A percentile compares a stretch with the other conserved stretches of the same genome.
phyloP scores from a whole-genome alignment of 2,113 vertebrate genomes.

The Amazona vittata region DNA sequence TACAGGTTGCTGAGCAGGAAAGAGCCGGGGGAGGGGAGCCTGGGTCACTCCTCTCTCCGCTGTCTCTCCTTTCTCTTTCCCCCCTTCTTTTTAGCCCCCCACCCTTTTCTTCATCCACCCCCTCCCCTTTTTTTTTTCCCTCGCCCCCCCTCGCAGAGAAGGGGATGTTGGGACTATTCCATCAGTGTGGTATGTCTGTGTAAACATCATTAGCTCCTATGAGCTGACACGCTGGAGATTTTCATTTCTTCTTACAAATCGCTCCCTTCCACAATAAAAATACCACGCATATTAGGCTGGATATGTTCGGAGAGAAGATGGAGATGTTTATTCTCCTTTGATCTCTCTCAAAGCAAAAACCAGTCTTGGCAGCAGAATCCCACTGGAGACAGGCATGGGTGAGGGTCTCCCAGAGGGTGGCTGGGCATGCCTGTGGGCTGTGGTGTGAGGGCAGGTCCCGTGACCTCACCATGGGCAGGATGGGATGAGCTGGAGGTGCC shows the following conservation, averaged over 20 bases:
- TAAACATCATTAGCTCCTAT: constrained; percentile 84
- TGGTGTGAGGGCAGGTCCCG: neutral
- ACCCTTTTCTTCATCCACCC: too few species aligned
- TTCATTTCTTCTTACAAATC: constrained; percentile 79
- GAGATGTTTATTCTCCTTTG: constrained; percentile 69
- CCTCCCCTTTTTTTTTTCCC: neutral
- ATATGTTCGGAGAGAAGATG: neutral
- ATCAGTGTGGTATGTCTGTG: constrained; percentile 82
- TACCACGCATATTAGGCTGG: constrained; percentile 65
- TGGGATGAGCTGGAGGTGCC: neutral
- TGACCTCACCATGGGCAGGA: neutral
- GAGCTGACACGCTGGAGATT: constrained; percentile 78
- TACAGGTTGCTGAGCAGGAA: constrained; percentile 77
- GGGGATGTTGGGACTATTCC: constrained; percentile 76
- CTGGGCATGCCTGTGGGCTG: neutral
- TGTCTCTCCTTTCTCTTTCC: constrained; percentile 22
- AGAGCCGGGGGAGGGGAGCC: constrained; percentile 75
- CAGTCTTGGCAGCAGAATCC: neutral
- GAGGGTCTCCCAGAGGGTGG: neutral
- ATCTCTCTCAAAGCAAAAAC: constrained; percentile 23
- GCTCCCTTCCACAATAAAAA: constrained; percentile 75
- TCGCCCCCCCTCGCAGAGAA: neutral
- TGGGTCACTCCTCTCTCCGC: constrained; percentile 65
- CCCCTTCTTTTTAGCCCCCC: neutral
- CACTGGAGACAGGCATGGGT: neutral